Evolutionary conservation across 2,888 invertebrate species (phyloP).

Genomic region (Thyatira batis): DNA sequence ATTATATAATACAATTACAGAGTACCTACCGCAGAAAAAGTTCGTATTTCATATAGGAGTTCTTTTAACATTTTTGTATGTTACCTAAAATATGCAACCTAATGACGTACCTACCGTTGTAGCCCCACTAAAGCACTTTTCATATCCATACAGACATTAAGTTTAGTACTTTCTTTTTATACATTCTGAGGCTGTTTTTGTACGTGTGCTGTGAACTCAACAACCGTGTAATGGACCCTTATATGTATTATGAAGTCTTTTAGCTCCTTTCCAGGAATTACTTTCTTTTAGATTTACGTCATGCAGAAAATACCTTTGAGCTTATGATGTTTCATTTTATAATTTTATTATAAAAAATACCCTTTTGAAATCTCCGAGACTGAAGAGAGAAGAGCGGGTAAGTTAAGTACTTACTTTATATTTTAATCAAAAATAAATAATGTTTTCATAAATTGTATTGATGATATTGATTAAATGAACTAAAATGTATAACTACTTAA

Average conservation of each 20-base stretch:
- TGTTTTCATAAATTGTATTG: no score
- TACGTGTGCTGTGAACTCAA: slow-evolving; percentile 70
- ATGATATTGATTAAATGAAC: no score
- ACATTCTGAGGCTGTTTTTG: slow-evolving; percentile 60
- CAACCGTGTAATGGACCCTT: slow-evolving; percentile 71
- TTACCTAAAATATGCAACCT: not conserved
- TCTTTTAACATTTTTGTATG: no score
- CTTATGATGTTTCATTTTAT: slow-evolving; percentile 44
- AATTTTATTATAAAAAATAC: slow-evolving; percentile 27
- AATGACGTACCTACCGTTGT: slow-evolving; percentile 8
- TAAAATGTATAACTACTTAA: no score
- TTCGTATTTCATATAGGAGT: no score
- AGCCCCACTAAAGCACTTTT: slow-evolving; percentile 26
- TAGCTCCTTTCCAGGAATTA: slow-evolving; percentile 65
- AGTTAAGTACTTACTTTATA: no score
- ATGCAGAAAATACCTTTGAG: slow-evolving; percentile 64
- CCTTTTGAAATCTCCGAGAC: slow-evolving; percentile 7
- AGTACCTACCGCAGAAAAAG: no score
- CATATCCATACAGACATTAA: slow-evolving; percentile 26
- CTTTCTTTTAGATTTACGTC: slow-evolving; percentile 63
- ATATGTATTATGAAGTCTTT: slow-evolving; percentile 70
- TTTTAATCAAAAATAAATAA: no score
- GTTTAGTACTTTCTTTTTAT: slow-evolving; percentile 31
- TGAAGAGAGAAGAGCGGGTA: no score
- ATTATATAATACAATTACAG: no score